Conservation (phyloP, 2,888 invertebrate species). For the Cephus nigrinus region DNA sequence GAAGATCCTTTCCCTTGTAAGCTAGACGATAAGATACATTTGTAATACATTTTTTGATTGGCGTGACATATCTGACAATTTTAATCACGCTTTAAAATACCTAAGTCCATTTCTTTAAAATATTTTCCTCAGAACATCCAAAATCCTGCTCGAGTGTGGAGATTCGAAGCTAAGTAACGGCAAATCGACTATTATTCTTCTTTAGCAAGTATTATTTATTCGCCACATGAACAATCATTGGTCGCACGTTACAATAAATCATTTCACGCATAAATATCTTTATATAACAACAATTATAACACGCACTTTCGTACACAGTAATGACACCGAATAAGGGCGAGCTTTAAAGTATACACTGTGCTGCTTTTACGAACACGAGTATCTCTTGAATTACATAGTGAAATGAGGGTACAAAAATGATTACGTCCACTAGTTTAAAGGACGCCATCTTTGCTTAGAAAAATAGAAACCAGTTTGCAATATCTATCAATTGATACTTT, state of each 20-base stretch:
- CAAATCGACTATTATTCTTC: background rate
- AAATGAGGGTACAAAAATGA: background rate
- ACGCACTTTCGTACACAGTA: background rate
- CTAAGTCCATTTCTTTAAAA: background rate
- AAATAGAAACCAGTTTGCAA: background rate
- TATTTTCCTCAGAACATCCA: background rate
- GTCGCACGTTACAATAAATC: background rate
- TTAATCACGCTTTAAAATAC: background rate
- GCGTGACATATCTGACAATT: slow-evolving; percentile 20
- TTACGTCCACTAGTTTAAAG: background rate
- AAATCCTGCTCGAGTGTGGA: background rate
- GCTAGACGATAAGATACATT: slow-evolving; percentile 26
- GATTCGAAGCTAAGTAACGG: background rate
- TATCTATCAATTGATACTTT: background rate
- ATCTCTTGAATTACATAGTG: background rate
- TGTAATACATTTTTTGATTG: slow-evolving; percentile 33
- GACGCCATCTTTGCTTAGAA: background rate
- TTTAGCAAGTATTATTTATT: background rate
- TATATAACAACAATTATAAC: background rate
- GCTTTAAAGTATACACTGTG: background rate
- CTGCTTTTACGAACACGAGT: background rate
- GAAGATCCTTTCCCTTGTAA: slow-evolving; percentile 21
- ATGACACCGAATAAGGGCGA: background rate
- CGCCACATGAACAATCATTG: background rate
- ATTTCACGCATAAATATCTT: background rate